Evolutionary conservation across 2,888 invertebrate genomes (phyloP), one percentile per base, ranked within the genome.

Genomic region (Thecocarcelia acutangulata): DNA sequence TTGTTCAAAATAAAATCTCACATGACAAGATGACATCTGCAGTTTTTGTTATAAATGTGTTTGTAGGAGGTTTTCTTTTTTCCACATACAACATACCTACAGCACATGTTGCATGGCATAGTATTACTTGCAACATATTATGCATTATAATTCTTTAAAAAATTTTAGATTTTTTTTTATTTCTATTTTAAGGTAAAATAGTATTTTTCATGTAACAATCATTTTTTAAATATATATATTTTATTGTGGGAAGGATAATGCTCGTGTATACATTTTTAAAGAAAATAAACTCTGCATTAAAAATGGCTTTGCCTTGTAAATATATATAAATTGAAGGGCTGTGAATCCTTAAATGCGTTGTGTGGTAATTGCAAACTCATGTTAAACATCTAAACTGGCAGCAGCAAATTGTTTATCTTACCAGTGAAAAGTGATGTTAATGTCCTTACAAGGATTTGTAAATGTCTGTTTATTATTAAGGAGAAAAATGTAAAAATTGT

Each of bases 21-120:
- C 61, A 73, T 73, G 73, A 68, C 76, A 61, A 64, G 58, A 78
- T 78, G 77, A 78, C 77, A 78, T 78, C 77, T 78, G 77, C 58
- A 78, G 70, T 77, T 77, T 77, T 64, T 54, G 21, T 58, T 58
- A 15, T 50, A 21, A 44, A 69, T 56, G 17, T 28, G 17, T 59
- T 70, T 24, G 52, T 19, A 33, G 52, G 13, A 46, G 54, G 37
- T 52, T 21, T 17, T 17, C 19, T 8, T 9, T 33, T 33, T 33
- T 33, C 33, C 8, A 33, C 33, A 48, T 12, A 6, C 21, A 58
- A 58, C 58, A 70, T 48, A 48, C 46, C 42, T 33, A 46, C 37
- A 59, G 63, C 80, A 75, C 80, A 80, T 80, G 80, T 80, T 75
- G 74, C 80, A 59, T 64, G 68, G 33, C 42, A 44, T 44, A 68